Percentiles rank a stretch among this genome's conserved stretches.
phyloP scores from a whole-genome alignment of 2,113 vertebrate species.

The Oreochromis aureus region DNA sequence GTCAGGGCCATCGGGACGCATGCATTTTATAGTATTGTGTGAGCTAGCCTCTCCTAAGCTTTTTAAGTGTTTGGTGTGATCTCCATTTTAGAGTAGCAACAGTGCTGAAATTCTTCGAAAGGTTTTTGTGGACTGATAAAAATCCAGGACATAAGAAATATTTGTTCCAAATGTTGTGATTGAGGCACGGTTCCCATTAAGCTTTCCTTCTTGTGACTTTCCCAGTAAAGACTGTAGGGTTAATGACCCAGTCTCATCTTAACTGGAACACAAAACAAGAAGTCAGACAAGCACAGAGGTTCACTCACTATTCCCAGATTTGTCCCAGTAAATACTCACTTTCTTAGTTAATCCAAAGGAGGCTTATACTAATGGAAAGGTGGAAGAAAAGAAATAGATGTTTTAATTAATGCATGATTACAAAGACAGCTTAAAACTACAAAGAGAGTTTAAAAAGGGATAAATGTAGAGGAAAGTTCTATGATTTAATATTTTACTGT shows the following conservation, averaged over 20 bases:
- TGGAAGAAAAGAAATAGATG: neutral
- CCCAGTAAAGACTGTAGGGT: neutral
- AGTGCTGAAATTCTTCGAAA: neutral
- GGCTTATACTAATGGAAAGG: neutral
- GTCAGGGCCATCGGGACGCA: neutral
- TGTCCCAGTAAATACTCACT: neutral
- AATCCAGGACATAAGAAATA: neutral
- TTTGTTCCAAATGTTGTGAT: neutral
- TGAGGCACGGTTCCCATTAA: neutral
- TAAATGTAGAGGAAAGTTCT: neutral
- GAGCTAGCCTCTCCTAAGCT: rapidly evolving
- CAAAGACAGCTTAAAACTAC: neutral
- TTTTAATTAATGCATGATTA: neutral
- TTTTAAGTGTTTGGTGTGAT: neutral
- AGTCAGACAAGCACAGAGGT: neutral
- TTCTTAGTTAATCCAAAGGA: rapidly evolving
- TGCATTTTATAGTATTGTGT: neutral
- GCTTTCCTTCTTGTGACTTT: neutral
- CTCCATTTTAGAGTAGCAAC: neutral
- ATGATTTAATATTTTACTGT: neutral
- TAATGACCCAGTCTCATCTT: neutral
- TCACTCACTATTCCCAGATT: neutral
- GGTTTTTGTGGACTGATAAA: neutral
- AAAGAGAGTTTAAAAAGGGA: neutral
- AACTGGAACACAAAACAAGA: neutral